A percentile compares a stretch with the other conserved stretches of the same genome.
Conservation (phyloP, 2,113 vertebrate genomes). For the Neolamprologus variostigma region DNA sequence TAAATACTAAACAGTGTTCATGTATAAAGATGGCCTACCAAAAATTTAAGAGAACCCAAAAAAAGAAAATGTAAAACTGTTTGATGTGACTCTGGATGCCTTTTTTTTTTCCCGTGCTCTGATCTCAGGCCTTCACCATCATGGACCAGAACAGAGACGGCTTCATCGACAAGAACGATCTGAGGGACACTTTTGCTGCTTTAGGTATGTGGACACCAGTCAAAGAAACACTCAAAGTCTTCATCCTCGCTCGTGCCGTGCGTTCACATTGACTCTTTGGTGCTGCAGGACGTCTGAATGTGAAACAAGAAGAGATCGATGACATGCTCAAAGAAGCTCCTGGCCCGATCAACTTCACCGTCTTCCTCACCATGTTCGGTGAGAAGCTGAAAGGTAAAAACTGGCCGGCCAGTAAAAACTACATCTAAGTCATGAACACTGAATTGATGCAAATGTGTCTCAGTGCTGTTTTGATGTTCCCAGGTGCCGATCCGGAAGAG, state of each 20-base stretch:
- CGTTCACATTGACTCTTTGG: background rate
- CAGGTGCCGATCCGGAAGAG: conserved; percentile 89
- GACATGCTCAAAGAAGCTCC: conserved; percentile 95
- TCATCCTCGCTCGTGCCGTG: background rate
- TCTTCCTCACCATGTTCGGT: conserved; percentile 96
- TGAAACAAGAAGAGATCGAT: conserved; percentile 92
- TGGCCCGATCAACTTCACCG: conserved; percentile 88
- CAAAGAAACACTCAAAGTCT: background rate
- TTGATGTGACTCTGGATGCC: background rate
- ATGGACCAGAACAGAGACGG: conserved; percentile 98
- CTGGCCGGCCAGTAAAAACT: background rate
- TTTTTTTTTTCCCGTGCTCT: background rate
- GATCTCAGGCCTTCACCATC: conserved; percentile 87
- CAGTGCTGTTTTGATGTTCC: background rate
- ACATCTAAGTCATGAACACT: background rate
- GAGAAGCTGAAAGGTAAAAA: conserved; percentile 88
- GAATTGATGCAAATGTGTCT: background rate
- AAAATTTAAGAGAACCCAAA: background rate
- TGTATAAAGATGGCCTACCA: background rate
- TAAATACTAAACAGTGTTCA: conserved; percentile 34
- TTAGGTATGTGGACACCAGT: conserved; percentile 68
- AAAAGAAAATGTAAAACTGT: background rate
- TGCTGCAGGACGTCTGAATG: conserved; percentile 82
- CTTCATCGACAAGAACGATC: conserved; percentile 92
- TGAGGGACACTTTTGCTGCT: conserved; percentile 92